These are phyloP conservation scores for Montipora foliosa DNA, from an alignment of 64 coral and sea anemone genomes.

Conservation along the genomic window DNA sequence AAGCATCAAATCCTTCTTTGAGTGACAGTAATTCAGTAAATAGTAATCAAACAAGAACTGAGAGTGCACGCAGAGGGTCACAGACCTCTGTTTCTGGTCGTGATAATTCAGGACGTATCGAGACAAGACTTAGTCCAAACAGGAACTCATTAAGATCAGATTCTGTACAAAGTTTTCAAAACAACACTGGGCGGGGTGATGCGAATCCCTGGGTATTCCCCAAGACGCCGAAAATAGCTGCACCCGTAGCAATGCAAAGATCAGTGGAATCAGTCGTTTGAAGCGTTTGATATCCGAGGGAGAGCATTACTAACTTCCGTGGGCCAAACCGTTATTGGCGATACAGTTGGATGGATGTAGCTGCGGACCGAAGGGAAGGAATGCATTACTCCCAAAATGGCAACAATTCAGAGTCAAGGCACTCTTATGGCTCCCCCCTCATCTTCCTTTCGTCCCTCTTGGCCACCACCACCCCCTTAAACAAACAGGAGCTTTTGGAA, in stretches of 20 bases:
- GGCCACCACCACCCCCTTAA: too few species aligned
- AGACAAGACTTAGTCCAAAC: background rate
- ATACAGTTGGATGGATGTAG: too few species aligned
- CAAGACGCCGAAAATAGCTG: background rate
- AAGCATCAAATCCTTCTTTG: conserved; percentile 28
- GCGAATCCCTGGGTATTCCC: conserved; percentile 16
- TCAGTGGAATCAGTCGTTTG: conserved; percentile 34
- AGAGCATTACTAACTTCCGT: background rate
- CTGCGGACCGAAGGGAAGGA: too few species aligned
- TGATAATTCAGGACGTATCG: background rate
- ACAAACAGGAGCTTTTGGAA: too few species aligned
- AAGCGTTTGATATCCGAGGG: background rate
- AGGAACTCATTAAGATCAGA: background rate
- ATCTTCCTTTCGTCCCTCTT: too few species aligned
- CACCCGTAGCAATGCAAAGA: background rate
- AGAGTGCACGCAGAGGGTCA: background rate
- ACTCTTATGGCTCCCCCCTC: too few species aligned
- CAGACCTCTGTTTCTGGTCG: background rate
- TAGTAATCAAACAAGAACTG: background rate
- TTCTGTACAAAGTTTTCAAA: conserved; percentile 5
- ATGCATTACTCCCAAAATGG: too few species aligned
- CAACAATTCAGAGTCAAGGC: too few species aligned
- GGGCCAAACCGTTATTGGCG: too few species aligned
- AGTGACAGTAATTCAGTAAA: conserved; percentile 30
- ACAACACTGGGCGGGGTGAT: background rate